Evolutionary conservation across 2,113 vertebrate genomes (phyloP).

Genomic region (Lagopus muta): DNA sequence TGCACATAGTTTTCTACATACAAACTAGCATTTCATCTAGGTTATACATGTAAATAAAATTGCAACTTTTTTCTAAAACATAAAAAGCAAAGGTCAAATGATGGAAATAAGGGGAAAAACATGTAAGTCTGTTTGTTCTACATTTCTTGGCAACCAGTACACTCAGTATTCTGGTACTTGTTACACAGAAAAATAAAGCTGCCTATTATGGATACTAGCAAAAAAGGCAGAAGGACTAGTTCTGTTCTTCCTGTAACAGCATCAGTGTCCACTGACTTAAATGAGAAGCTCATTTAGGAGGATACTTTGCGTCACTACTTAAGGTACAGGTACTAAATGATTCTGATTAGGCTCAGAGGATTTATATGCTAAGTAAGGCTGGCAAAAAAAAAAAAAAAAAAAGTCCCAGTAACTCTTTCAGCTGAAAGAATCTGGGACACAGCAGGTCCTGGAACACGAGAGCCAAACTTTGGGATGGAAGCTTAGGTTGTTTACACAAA

Average conservation of each 20-base stretch:
- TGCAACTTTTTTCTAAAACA: constrained; percentile 30
- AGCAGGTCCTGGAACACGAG: background rate
- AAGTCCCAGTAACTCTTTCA: background rate
- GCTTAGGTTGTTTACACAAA: constrained; percentile 1
- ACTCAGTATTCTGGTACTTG: constrained; percentile 57
- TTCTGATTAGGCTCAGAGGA: background rate
- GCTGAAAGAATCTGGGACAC: background rate
- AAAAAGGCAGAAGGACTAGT: constrained; percentile 21
- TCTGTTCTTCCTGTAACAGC: background rate
- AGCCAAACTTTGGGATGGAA: constrained; percentile 13
- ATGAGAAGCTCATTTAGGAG: background rate
- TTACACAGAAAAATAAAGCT: constrained; percentile 62
- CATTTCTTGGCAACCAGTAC: constrained; percentile 58
- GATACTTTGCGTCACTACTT: background rate
- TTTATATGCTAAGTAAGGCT: background rate
- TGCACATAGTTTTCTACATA: constrained; percentile 33
- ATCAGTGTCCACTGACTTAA: background rate
- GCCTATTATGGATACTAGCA: constrained; percentile 33
- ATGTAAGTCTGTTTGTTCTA: constrained; percentile 57
- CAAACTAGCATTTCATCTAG: constrained; percentile 41
- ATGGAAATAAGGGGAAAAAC: constrained; percentile 66
- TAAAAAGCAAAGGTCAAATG: constrained; percentile 70
- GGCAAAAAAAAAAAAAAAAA: background rate
- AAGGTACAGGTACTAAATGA: background rate
- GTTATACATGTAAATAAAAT: constrained; percentile 62